Conservation (phyloP, 2,888 invertebrate genomes). For the Beris chalybata region DNA sequence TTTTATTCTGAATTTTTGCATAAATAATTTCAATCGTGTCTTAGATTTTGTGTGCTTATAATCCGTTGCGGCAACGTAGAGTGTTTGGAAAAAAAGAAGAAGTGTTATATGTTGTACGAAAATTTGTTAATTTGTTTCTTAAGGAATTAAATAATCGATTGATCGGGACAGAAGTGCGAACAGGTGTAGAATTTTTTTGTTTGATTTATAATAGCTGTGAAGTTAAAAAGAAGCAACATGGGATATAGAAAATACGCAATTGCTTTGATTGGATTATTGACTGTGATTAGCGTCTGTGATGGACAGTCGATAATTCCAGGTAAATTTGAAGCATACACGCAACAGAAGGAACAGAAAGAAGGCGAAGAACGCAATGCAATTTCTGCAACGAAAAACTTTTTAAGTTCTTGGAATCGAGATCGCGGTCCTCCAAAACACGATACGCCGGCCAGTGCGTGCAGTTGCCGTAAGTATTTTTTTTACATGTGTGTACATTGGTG, state of each 20-base stretch:
- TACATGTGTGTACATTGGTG: not conserved
- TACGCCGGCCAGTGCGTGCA: constrained; percentile 61
- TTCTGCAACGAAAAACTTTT: constrained; percentile 59
- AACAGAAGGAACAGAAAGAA: constrained; percentile 42
- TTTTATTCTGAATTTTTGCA: not conserved
- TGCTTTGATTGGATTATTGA: constrained; percentile 6
- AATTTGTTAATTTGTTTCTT: too few relatives aligned
- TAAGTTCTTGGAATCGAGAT: constrained; percentile 67
- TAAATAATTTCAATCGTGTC: not conserved
- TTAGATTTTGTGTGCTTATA: too few relatives aligned
- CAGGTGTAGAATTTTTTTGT: too few relatives aligned
- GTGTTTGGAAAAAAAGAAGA: too few relatives aligned
- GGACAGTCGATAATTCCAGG: constrained; percentile 47
- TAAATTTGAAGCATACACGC: constrained; percentile 50
- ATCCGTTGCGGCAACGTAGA: too few relatives aligned
- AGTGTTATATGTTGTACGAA: too few relatives aligned
- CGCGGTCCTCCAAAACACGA: constrained; percentile 63
- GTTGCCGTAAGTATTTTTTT: constrained; percentile 64
- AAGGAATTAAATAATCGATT: too few relatives aligned
- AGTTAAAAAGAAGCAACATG: not conserved
- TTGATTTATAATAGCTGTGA: too few relatives aligned
- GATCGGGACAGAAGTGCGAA: too few relatives aligned
- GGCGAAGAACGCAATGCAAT: constrained; percentile 45
- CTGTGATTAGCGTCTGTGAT: not conserved
- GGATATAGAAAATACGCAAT: not conserved